Percentiles rank a stretch among this genome's conserved stretches.
Evolutionary conservation across 2,797 vertebrate species (phyloP).

Genomic region (Rhynchotus rufescens): DNA sequence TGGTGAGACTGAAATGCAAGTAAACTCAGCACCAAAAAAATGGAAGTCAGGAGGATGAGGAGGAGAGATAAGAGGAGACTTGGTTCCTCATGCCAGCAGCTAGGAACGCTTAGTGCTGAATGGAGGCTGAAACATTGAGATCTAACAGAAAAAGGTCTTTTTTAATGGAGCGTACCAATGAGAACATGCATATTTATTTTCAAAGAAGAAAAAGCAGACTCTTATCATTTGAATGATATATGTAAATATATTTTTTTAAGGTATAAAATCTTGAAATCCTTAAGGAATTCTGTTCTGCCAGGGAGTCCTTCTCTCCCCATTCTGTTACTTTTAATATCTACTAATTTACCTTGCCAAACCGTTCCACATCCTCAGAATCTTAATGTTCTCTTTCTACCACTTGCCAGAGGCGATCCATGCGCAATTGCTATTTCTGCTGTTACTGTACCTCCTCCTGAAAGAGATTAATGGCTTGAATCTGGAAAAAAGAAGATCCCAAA

Average conservation of each 20-base stretch:
- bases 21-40: not conserved
- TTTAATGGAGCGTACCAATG: not conserved
- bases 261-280: not conserved
- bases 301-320: not conserved
- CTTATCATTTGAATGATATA: not conserved
- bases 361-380: not conserved
- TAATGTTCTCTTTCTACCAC: not conserved
- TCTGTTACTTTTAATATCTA: not conserved
- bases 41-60: not conserved
- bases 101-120: not conserved
- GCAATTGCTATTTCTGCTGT: not conserved
- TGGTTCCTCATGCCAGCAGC: not conserved
- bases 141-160: not conserved
- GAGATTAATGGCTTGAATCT: not conserved
- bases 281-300: not conserved
- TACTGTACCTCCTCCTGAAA: not conserved
- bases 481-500: not conserved
- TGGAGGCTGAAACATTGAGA: not conserved
- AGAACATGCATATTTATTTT: not conserved
- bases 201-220: not conserved
- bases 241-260: not conserved
- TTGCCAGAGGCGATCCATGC: not conserved
- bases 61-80: not conserved
- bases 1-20: not conserved
- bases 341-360: not conserved